phyloP scores from a whole-genome alignment of 2,888 invertebrate species.

The Rugalucina vietnamica region DNA sequence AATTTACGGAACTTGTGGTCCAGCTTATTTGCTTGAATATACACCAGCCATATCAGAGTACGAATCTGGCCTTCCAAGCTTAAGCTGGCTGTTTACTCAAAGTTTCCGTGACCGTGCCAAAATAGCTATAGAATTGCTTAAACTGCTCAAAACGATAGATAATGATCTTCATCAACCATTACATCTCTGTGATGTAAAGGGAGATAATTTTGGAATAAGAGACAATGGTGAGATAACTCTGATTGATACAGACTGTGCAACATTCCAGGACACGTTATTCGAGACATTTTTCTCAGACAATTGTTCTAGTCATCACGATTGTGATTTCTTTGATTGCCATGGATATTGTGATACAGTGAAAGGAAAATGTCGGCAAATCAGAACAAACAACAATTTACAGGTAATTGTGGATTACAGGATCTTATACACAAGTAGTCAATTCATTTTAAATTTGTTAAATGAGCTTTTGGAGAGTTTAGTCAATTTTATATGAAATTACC shows the following conservation, averaged over 20 bases:
- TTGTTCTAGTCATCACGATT: constrained; percentile 88
- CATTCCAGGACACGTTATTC: constrained; percentile 85
- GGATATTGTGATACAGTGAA: constrained; percentile 86
- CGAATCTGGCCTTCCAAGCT: constrained; percentile 53
- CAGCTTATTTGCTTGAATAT: constrained; percentile 88
- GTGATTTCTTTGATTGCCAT: constrained; percentile 89
- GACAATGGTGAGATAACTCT: constrained; percentile 84
- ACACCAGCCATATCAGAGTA: constrained; percentile 80
- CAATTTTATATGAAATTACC: too few species aligned
- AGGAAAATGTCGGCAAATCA: constrained; percentile 86
- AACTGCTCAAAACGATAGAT: constrained; percentile 87
- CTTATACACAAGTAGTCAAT: not conserved
- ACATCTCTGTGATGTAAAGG: constrained; percentile 89
- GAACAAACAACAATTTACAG: constrained; percentile 89
- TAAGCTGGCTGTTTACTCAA: constrained; percentile 49
- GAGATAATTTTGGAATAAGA: constrained; percentile 88
- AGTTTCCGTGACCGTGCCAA: constrained; percentile 71
- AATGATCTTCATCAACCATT: constrained; percentile 87
- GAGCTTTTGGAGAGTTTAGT: too few species aligned
- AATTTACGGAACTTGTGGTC: constrained; percentile 88
- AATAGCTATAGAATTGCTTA: constrained; percentile 86
- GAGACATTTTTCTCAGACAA: constrained; percentile 58
- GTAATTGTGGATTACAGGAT: constrained; percentile 77
- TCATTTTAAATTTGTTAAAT: too few species aligned
- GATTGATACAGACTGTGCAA: constrained; percentile 88